phyloP scores from a whole-genome alignment of 2,888 invertebrate genomes.

The Abrostola tripartita region DNA sequence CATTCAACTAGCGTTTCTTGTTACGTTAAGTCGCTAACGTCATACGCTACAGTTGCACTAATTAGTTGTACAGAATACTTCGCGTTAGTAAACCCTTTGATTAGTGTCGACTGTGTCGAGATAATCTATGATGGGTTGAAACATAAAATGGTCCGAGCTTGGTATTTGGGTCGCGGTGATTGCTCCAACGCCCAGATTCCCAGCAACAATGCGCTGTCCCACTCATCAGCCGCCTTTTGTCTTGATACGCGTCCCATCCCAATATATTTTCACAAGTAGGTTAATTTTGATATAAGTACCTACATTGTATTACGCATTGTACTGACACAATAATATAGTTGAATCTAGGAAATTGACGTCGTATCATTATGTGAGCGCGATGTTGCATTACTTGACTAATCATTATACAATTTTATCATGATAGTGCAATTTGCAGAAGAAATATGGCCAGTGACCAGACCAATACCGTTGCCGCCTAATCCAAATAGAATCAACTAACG shows the following conservation, averaged over 20 bases:
- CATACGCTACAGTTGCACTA: conserved; percentile 49
- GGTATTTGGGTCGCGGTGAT: conserved; percentile 80
- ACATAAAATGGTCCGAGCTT: conserved; percentile 60
- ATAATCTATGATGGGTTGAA: conserved; percentile 59
- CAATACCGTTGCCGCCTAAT: conserved; percentile 38
- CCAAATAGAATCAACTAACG: conserved; percentile 46
- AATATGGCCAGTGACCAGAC: conserved; percentile 17
- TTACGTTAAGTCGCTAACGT: conserved; percentile 51
- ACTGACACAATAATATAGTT: conserved; percentile 6
- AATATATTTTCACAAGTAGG: conserved; percentile 51
- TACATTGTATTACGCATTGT: conserved; percentile 23
- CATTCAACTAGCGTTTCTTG: conserved; percentile 57
- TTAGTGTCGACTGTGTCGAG: conserved; percentile 48
- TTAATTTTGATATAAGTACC: conserved; percentile 42
- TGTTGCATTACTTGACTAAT: neutral
- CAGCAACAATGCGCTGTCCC: conserved; percentile 70
- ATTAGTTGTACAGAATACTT: conserved; percentile 49
- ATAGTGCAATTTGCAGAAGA: neutral
- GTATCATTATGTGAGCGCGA: neutral
- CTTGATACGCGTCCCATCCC: conserved; percentile 59
- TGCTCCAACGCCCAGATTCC: conserved; percentile 74
- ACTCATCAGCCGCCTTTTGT: conserved; percentile 73
- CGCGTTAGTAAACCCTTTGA: conserved; percentile 47
- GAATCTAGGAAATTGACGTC: neutral
- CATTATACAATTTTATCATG: neutral